Evolutionary conservation across 2,113 vertebrate species (phyloP).

Genomic region (Saccopteryx bilineata): DNA sequence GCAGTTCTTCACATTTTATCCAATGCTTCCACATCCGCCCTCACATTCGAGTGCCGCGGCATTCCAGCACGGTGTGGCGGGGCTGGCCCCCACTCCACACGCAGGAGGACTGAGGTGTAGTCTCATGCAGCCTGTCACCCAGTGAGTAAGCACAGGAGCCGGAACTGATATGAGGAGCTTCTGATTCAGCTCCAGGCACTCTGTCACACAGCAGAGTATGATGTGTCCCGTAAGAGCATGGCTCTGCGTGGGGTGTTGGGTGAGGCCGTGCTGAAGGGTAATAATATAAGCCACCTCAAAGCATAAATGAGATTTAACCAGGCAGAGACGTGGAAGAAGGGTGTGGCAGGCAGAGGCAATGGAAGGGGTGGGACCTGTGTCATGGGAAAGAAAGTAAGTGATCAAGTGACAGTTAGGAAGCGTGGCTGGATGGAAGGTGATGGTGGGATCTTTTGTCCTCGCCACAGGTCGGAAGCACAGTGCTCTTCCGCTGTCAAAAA

Average conservation of each 20-base stretch:
- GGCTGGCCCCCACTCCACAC: too few species aligned
- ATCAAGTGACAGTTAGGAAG: neutral
- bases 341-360: neutral
- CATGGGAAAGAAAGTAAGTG: neutral
- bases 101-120: neutral
- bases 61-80: neutral
- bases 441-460: neutral
- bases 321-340: neutral
- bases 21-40: neutral
- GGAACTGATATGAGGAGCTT: neutral
- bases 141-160: too few species aligned
- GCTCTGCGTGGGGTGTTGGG: neutral
- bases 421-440: neutral
- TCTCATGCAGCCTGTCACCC: too few species aligned
- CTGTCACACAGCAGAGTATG: neutral
- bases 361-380: neutral
- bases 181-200: neutral
- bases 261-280: neutral
- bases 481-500: constrained; percentile 97
- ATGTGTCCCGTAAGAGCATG: neutral
- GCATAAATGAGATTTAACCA: neutral
- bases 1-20: neutral
- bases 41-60: neutral
- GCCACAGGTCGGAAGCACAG: constrained; percentile 91
- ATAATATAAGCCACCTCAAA: neutral